Base-by-base conservation (phyloP, 1,140 invertebrate species). In the Monomorium pharaonis region DNA sequence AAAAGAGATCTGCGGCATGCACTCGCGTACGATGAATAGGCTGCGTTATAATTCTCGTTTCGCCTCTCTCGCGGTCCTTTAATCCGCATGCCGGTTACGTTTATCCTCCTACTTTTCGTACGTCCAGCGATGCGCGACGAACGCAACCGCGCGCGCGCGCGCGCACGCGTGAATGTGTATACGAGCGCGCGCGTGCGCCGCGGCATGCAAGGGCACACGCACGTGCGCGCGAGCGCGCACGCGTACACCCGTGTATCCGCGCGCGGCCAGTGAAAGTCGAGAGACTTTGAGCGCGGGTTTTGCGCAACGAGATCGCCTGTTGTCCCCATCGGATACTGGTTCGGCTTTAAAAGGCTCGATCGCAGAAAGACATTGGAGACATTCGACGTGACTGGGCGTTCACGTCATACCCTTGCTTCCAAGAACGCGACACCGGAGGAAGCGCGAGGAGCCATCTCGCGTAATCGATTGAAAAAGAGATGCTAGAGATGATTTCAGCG, bases 221-320 rank as follows among this genome's bases (percentile, higher is more conserved):
- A 69, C 42, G 30, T 33, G n/a, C 37, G 30, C 62, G 24, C 42
- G 10, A 18, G 16, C 65, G 62, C 49, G 56, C 77, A 47, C 58
- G 30, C 63, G 80, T 65, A 47, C 62, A 47, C 70, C 47, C 51
- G 87, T 49, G 49, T 54, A 51, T 30, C 33, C 77, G 86, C 51
- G 51, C 51, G n/a, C n/a, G 51, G 37, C 80, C 86, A 94, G 93
- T 94, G 94, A 94, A 94, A 94, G 94, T 94, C 90, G n/a, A n/a
- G 78, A 89, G 90, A 74, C 56, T 54, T 74, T 14, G 63, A 47
- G 74, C 89, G 80, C 78, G 86, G 51, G 86, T 69, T 65, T 94
- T 94, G 92, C 93, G 93, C 92, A 94, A 94, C 86, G 60, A 92
- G 90, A 92, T 92, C 90, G 87, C 89, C n/a, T 81, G 92, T 93